A percentile compares a stretch with the other conserved stretches of the same genome.
phyloP scores from a whole-genome alignment of 2,888 invertebrate genomes.

The Sympetrum striolatum region DNA sequence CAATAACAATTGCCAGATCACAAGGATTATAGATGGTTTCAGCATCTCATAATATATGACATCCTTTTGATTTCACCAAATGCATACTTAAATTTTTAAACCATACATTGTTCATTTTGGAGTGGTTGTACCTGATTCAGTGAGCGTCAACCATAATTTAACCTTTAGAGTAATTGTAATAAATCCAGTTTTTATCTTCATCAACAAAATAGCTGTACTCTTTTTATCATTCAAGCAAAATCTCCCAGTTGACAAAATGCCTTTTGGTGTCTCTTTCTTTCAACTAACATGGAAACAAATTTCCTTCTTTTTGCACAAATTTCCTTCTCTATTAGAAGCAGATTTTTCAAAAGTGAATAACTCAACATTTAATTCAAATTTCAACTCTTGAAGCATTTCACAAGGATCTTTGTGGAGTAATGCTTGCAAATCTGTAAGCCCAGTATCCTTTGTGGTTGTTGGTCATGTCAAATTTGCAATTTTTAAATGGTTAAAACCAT shows the following conservation, averaged over 20 bases:
- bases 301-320: too few species aligned
- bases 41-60: not conserved
- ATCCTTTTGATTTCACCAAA: not conserved
- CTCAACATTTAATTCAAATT: not conserved
- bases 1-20: not conserved
- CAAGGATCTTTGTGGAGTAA: not conserved
- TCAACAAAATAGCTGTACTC: not conserved
- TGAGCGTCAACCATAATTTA: not conserved
- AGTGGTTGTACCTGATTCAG: not conserved
- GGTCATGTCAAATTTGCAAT: too few species aligned
- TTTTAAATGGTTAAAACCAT: not conserved
- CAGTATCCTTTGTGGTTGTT: not conserved
- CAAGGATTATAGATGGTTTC: not conserved
- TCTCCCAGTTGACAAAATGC: not conserved
- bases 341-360: not conserved
- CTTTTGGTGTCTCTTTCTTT: too few species aligned
- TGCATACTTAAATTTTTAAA: not conserved
- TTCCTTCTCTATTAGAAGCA: not conserved
- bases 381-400: not conserved
- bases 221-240: not conserved
- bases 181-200: not conserved
- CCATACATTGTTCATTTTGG: not conserved
- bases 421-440: not conserved
- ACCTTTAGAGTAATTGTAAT: not conserved
- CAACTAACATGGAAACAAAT: too few species aligned